Conservation (phyloP, 1,140 invertebrate species). For the Oryzaephilus surinamensis region DNA sequence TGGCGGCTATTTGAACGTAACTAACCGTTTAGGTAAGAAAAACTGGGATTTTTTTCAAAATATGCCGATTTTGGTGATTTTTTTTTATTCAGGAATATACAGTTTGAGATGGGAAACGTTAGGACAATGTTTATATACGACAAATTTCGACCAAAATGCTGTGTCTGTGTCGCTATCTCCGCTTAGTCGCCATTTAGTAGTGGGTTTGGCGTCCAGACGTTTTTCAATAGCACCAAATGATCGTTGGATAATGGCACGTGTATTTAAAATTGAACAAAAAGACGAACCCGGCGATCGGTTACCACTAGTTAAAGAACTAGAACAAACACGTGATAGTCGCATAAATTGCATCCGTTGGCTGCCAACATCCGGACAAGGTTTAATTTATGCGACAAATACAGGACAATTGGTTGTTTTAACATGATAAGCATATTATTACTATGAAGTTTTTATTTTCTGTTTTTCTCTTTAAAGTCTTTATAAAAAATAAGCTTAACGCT, state of each 20-base stretch:
- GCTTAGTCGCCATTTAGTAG: conserved; percentile 61
- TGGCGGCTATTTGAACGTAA: conserved; percentile 47
- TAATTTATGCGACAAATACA: conserved; percentile 76
- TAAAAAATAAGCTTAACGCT: too few relatives aligned
- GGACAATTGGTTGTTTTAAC: conserved; percentile 67
- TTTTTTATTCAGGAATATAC: conserved; percentile 52
- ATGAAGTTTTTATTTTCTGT: too few relatives aligned
- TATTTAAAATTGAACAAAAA: conserved; percentile 43
- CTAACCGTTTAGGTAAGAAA: conserved; percentile 52
- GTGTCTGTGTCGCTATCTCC: conserved; percentile 77
- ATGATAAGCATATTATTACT: too few relatives aligned
- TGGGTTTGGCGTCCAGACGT: conserved; percentile 61
- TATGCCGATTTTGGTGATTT: background rate
- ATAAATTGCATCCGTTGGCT: conserved; percentile 79
- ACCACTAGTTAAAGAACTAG: conserved; percentile 47
- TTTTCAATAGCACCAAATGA: conserved; percentile 42
- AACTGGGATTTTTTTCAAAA: background rate
- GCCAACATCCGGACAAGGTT: conserved; percentile 66
- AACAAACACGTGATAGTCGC: conserved; percentile 49
- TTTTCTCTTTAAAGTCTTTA: too few relatives aligned
- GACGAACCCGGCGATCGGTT: conserved; percentile 36
- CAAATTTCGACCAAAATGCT: conserved; percentile 63
- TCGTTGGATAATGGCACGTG: conserved; percentile 55
- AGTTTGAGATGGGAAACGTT: conserved; percentile 62
- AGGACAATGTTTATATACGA: conserved; percentile 66